Evolutionary conservation across 2,888 invertebrate genomes (phyloP).

Genomic region (Nebria salina): DNA sequence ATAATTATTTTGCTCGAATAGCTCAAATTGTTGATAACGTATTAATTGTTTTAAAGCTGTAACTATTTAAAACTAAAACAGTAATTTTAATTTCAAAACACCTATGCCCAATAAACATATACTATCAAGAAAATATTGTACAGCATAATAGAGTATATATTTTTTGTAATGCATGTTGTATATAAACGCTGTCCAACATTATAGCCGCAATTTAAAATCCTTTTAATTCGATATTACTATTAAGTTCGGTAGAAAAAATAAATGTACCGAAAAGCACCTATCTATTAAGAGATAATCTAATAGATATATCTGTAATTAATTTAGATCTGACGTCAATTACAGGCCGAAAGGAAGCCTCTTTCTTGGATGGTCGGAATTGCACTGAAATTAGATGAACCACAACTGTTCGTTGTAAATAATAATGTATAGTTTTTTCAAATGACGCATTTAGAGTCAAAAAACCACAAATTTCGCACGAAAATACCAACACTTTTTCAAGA

Average conservation of each 20-base stretch:
- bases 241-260: conserved; percentile 27
- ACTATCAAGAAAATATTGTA: neutral
- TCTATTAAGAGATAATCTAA: conserved; percentile 46
- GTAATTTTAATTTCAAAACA: neutral
- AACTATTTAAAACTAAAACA: neutral
- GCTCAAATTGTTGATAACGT: neutral
- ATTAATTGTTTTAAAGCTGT: neutral
- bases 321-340: conserved; percentile 41
- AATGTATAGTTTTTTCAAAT: conserved; percentile 42
- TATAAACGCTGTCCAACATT: neutral
- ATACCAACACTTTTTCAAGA: conserved; percentile 39
- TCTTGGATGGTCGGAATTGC: neutral
- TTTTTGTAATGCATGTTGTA: neutral
- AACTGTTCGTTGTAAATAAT: conserved; percentile 30
- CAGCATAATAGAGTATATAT: neutral
- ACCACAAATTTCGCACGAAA: conserved; percentile 47
- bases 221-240: conserved; percentile 44
- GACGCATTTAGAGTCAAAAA: conserved; percentile 39
- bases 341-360: neutral
- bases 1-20: no score
- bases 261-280: conserved; percentile 31
- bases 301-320: conserved; percentile 47
- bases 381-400: conserved; percentile 31
- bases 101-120: neutral
- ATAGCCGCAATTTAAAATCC: conserved; percentile 10